These are phyloP conservation scores for Drosophila koepferae DNA, from an alignment of 2,888 invertebrate species.

Conservation along the genomic window DNA sequence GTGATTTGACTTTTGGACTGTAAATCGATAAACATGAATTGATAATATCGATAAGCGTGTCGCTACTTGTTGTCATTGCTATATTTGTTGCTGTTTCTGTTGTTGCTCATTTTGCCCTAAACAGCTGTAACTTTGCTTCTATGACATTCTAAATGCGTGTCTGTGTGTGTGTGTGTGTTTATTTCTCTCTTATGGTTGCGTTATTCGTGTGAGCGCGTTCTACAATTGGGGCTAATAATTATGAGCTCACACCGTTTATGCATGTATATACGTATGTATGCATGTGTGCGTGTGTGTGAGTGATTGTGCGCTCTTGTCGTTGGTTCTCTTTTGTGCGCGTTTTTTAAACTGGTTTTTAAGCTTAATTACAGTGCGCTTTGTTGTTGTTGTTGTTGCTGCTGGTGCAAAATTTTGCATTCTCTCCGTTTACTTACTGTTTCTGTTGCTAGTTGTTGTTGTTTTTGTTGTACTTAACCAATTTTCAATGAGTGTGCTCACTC, in stretches of 20 bases:
- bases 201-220: slow-evolving; percentile 21
- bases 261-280: slow-evolving; percentile 2
- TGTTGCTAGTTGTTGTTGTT: slow-evolving; percentile 9
- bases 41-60: slow-evolving; percentile 32
- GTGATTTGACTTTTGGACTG: slow-evolving; percentile 4
- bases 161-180: not conserved
- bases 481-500: slow-evolving; percentile 48
- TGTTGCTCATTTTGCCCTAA: slow-evolving; percentile 63
- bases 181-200: slow-evolving; percentile 9
- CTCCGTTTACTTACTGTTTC: slow-evolving; percentile 51
- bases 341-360: slow-evolving; percentile 72
- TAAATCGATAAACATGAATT: slow-evolving; percentile 33
- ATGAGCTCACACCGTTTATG: slow-evolving; percentile 43
- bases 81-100: slow-evolving; percentile 22
- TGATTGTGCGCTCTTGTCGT: slow-evolving; percentile 26
- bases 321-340: slow-evolving; percentile 52
- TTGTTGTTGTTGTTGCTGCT: slow-evolving; percentile 34
- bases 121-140: slow-evolving; percentile 70
- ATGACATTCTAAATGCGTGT: slow-evolving; percentile 31
- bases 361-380: slow-evolving; percentile 78
- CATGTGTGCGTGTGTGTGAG: slow-evolving; percentile 20
- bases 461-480: slow-evolving; percentile 53
- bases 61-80: slow-evolving; percentile 52
- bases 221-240: slow-evolving; percentile 60
- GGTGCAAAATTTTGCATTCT: slow-evolving; percentile 70